phyloP scores from a whole-genome alignment of 2,888 invertebrate genomes.

The Acrocyrtus sp. region DNA sequence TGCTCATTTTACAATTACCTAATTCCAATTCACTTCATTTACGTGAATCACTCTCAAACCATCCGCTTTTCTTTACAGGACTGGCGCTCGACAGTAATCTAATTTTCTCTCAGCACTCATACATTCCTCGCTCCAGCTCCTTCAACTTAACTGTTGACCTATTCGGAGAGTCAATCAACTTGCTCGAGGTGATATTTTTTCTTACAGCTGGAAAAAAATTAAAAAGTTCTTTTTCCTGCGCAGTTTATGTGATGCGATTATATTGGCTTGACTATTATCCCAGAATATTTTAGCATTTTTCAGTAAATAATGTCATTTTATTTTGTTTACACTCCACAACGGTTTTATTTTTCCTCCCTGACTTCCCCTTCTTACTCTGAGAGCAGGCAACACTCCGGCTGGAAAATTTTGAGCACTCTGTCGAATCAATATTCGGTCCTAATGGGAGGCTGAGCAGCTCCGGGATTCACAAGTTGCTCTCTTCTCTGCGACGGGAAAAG shows the following conservation, averaged over 20 bases:
- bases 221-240: too few relatives aligned
- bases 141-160: constrained; percentile 86
- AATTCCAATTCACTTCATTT: background rate
- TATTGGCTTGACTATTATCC: too few relatives aligned
- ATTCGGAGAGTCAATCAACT: constrained; percentile 90
- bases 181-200: constrained; percentile 83
- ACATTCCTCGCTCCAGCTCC: constrained; percentile 80
- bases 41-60: background rate
- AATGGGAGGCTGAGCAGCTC: constrained; percentile 75
- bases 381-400: constrained; percentile 78
- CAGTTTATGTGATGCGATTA: too few relatives aligned
- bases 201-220: too few relatives aligned
- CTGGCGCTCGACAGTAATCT: constrained; percentile 84
- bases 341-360: constrained; percentile 1
- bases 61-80: constrained; percentile 67
- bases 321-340: constrained; percentile 14
- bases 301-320: too few relatives aligned
- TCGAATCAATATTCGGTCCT: constrained; percentile 85
- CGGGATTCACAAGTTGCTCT: constrained; percentile 39
- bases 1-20: constrained; percentile 11
- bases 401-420: constrained; percentile 88
- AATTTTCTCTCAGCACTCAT: constrained; percentile 87
- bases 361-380: background rate
- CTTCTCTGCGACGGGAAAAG: constrained; percentile 55
- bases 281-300: too few relatives aligned